Evolutionary conservation across 2,113 vertebrate species (phyloP).

Genomic region (Rallus limicola): DNA sequence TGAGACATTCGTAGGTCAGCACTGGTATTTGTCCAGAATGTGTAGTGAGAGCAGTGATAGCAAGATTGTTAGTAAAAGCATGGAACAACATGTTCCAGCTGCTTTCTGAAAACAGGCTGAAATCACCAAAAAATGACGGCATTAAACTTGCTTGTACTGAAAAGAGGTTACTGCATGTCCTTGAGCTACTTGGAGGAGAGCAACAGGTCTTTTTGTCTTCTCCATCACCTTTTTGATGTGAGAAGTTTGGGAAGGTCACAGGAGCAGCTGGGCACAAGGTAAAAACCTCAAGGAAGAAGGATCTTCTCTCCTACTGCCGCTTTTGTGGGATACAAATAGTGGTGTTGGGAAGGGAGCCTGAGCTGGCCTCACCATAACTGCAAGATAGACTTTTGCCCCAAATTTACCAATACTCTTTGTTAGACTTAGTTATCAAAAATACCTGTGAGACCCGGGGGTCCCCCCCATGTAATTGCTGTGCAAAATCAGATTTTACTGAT

Average conservation of each 20-base stretch:
- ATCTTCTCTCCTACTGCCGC: neutral
- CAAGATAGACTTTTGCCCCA: neutral
- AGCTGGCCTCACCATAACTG: neutral
- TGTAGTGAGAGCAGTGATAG: neutral
- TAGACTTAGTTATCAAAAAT: neutral
- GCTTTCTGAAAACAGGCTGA: neutral
- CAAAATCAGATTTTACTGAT: neutral
- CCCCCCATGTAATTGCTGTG: neutral
- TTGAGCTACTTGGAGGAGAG: neutral
- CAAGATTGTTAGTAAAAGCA: neutral
- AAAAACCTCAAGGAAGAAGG: neutral
- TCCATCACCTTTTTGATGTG: neutral
- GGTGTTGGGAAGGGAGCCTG: neutral
- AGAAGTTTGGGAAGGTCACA: neutral
- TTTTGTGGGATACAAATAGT: neutral
- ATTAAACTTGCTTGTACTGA: neutral
- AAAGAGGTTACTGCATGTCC: neutral
- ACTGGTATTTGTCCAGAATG: neutral
- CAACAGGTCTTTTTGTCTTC: neutral
- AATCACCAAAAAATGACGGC: neutral
- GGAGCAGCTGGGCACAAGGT: neutral
- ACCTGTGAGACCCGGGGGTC: neutral
- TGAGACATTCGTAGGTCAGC: accelerated
- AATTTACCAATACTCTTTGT: neutral
- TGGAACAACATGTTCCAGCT: neutral